Evolutionary conservation across 2,797 vertebrate species (phyloP).

Genomic region (Macropus fuliginosus): DNA sequence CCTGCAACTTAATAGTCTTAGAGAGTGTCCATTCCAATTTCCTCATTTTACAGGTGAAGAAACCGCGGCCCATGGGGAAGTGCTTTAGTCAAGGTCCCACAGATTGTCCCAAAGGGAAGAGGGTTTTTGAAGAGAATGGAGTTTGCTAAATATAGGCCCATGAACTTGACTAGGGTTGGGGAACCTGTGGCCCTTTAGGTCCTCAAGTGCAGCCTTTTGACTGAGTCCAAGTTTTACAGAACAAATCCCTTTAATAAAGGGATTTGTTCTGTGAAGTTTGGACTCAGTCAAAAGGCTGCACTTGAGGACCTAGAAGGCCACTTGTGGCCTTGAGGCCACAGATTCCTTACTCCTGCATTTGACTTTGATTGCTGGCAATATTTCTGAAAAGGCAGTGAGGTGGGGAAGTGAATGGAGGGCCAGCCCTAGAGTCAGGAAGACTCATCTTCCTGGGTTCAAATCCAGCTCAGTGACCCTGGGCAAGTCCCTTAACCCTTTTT

Average conservation of each 20-base stretch:
- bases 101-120: background rate
- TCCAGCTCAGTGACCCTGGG: background rate
- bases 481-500: background rate
- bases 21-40: background rate
- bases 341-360: background rate
- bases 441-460: background rate
- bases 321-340: too few species aligned
- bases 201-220: too few species aligned
- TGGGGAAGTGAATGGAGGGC: background rate
- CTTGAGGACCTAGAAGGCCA: too few species aligned
- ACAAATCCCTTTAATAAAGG: too few species aligned
- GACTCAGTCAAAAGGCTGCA: too few species aligned
- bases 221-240: too few species aligned
- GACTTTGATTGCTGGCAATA: background rate
- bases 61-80: background rate
- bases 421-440: background rate
- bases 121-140: background rate
- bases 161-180: background rate
- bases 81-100: too few species aligned
- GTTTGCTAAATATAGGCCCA: background rate
- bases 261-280: too few species aligned
- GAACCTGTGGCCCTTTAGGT: too few species aligned
- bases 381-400: background rate
- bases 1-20: background rate
- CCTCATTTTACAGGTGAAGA: background rate